A percentile compares a stretch with the other conserved stretches of the same genome.
phyloP scores from a whole-genome alignment of 2,888 invertebrate genomes.

The Drosophila mimica region DNA sequence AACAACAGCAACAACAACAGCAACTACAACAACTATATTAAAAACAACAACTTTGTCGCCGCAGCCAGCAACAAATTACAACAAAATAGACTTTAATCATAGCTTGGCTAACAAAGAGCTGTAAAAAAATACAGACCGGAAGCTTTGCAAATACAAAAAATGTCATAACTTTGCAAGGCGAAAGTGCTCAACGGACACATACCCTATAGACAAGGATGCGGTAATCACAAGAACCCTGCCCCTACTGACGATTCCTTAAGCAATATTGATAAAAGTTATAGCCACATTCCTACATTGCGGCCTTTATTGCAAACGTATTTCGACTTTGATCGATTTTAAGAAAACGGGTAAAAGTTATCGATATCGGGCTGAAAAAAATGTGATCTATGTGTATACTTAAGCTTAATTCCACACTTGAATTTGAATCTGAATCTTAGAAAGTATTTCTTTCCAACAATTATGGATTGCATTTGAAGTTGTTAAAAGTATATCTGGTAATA shows the following conservation, averaged over 20 bases:
- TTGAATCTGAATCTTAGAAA: not conserved
- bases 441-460: not conserved
- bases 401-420: not conserved
- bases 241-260: not conserved
- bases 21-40: conserved; percentile 6
- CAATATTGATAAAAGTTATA: not conserved
- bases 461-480: not conserved
- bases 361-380: not conserved
- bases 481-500: not conserved
- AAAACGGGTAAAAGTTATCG: not conserved
- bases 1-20: conserved; percentile 45
- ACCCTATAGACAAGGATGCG: not conserved
- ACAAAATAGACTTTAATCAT: conserved; percentile 75
- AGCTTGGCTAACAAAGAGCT: conserved; percentile 60
- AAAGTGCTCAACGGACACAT: not conserved
- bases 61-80: conserved; percentile 63
- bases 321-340: not conserved
- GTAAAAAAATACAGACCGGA: conserved; percentile 1
- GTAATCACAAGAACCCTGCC: not conserved
- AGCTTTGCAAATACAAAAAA: not conserved
- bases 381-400: not conserved
- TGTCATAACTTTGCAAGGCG: too few species aligned
- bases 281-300: not conserved
- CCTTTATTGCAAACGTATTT: not conserved
- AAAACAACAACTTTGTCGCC: conserved; percentile 20